Percentiles rank a stretch among this genome's conserved stretches.
Evolutionary conservation across 2,797 vertebrate genomes (phyloP).

Genomic region (Pseudomugil gertrudae): DNA sequence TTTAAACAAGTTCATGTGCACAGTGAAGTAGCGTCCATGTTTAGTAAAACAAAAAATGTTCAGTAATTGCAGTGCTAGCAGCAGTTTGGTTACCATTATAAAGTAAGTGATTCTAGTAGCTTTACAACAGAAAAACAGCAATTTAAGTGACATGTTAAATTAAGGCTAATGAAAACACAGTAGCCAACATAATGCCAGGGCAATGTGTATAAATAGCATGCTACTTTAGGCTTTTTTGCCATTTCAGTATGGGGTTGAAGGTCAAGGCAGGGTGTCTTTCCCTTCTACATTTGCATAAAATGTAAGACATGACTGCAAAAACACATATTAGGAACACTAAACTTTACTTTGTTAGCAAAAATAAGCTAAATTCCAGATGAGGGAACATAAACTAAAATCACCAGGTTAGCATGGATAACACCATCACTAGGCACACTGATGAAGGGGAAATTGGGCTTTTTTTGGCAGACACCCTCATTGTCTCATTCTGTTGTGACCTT

Average conservation of each 20-base stretch:
- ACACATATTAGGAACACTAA: not conserved
- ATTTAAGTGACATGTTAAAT: slow-evolving; percentile 28
- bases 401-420: slow-evolving; percentile 60
- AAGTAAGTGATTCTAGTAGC: slow-evolving; percentile 12
- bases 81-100: slow-evolving; percentile 1
- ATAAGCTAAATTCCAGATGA: slow-evolving; percentile 43
- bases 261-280: not conserved
- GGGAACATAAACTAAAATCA: slow-evolving; percentile 39
- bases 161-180: slow-evolving; percentile 34
- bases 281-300: not conserved
- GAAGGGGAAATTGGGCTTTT: slow-evolving; percentile 56
- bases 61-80: not conserved
- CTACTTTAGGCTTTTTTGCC: not conserved
- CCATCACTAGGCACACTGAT: slow-evolving; percentile 57
- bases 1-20: not conserved
- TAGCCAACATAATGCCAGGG: not conserved
- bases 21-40: not conserved
- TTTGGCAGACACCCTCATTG: slow-evolving; percentile 30
- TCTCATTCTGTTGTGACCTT: slow-evolving; percentile 61
- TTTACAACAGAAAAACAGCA: not conserved
- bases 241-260: slow-evolving; percentile 16
- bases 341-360: not conserved
- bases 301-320: not conserved
- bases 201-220: not conserved
- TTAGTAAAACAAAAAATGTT: not conserved